Conservation (phyloP, 2,797 vertebrate species). For the Tamandua tetradactyla region DNA sequence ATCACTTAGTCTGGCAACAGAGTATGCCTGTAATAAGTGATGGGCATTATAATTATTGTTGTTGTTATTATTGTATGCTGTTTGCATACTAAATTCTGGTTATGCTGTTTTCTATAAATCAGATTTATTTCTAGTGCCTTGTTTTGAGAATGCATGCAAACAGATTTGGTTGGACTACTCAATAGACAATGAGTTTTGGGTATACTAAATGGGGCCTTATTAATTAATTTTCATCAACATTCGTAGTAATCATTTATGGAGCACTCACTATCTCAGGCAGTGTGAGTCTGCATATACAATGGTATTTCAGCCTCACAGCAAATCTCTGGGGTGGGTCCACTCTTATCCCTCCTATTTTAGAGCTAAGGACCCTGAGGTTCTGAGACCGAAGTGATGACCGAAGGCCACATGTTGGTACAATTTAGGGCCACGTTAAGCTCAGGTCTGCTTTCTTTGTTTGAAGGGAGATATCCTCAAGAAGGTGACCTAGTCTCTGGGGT, state of each 20-base stretch:
- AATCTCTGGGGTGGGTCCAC: not conserved
- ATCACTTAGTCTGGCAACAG: not conserved
- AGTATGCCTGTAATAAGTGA: not conserved
- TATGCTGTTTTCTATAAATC: not conserved
- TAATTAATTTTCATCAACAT: not conserved
- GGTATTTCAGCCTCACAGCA: not conserved
- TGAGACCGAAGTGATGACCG: not conserved
- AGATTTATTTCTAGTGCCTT: conserved; percentile 2
- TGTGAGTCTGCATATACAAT: not conserved
- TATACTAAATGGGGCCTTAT: not conserved
- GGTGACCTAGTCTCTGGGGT: not conserved
- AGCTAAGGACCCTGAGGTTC: not conserved
- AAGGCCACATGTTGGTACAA: not conserved
- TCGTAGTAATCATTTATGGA: not conserved
- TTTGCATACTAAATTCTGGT: not conserved
- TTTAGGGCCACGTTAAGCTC: not conserved
- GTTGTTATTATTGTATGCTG: not conserved
- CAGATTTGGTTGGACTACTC: not conserved
- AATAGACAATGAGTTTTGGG: not conserved
- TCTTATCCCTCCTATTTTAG: not conserved
- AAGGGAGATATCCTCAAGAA: not conserved
- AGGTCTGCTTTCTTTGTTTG: not conserved
- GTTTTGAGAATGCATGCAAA: not conserved
- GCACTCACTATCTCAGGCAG: not conserved
- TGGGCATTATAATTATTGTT: not conserved